Evolutionary conservation across 2,888 invertebrate species (phyloP).

Genomic region (Arge pagana): DNA sequence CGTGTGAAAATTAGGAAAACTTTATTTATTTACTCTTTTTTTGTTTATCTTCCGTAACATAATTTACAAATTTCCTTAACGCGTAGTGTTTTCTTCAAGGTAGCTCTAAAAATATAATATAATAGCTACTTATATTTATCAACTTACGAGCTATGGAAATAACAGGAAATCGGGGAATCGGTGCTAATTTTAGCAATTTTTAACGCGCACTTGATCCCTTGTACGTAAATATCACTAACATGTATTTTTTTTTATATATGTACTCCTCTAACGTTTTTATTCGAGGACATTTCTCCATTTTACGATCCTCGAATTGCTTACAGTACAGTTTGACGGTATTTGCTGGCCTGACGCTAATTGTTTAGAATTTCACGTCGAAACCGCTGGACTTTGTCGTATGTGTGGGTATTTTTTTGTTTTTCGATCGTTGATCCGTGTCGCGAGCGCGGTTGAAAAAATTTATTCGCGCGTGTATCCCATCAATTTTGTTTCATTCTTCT

Average conservation of each 20-base stretch:
- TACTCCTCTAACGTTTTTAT: constrained; percentile 12
- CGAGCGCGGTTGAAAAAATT: too few relatives aligned
- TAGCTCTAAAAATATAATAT: constrained; percentile 17
- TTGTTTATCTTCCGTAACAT: neutral
- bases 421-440: too few relatives aligned
- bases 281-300: constrained; percentile 2
- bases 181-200: neutral
- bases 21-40: neutral
- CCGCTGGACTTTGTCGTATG: too few relatives aligned
- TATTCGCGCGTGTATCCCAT: too few relatives aligned
- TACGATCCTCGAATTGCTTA: neutral
- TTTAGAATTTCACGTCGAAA: too few relatives aligned
- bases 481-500: too few relatives aligned
- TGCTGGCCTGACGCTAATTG: too few relatives aligned
- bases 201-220: constrained; percentile 6
- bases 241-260: too few relatives aligned
- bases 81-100: too few relatives aligned
- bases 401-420: too few relatives aligned
- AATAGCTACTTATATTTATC: neutral
- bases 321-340: too few relatives aligned
- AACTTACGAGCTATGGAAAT: constrained; percentile 14
- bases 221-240: constrained; percentile 22
- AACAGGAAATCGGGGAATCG: constrained; percentile 18
- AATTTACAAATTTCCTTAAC: constrained; percentile 7
- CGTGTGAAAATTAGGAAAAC: neutral